These are phyloP conservation scores for Trichonephila clavata DNA, from an alignment of 1,140 invertebrate species.

Conservation along the genomic window DNA sequence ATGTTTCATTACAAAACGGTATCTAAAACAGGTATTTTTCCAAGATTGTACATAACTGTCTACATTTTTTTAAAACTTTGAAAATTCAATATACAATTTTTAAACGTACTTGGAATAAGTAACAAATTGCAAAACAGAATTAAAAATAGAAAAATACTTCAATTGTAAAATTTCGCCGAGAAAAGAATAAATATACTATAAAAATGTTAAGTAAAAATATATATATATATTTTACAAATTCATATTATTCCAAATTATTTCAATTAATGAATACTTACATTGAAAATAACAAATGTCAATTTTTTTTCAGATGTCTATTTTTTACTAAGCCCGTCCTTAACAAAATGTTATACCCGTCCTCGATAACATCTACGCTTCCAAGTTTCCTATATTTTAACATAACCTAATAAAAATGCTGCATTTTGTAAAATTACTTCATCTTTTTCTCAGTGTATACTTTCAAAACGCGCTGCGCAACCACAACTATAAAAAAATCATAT, in stretches of 20 bases:
- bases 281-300: background rate
- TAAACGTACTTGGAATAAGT: background rate
- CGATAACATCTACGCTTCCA: background rate
- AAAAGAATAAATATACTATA: background rate
- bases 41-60: background rate
- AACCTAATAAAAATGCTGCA: background rate
- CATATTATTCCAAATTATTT: no score
- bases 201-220: background rate
- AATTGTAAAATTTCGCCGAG: background rate
- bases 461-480: background rate
- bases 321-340: constrained; percentile 14
- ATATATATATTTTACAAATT: no score
- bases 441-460: background rate
- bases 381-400: background rate
- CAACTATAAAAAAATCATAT: background rate
- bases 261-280: no score
- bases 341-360: constrained; percentile 17
- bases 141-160: no score
- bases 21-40: no score
- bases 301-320: background rate
- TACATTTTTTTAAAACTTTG: background rate
- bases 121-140: no score
- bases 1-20: no score
- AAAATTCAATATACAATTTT: background rate
- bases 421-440: background rate